Base-by-base conservation (phyloP, 2,888 invertebrate species). In the Leucophenga maculata region DNA sequence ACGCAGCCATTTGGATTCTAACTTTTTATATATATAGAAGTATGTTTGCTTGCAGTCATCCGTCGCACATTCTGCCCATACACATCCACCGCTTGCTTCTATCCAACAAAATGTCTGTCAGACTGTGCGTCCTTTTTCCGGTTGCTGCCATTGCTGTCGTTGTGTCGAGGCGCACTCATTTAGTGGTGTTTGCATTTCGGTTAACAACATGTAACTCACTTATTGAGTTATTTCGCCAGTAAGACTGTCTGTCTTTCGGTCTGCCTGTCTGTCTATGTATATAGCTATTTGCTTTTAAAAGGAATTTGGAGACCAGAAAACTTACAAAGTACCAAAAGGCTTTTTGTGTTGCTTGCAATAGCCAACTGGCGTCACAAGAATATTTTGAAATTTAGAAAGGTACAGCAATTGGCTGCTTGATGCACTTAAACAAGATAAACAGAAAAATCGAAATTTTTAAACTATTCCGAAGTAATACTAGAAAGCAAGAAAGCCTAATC, bases 201-300 rank as follows among this genome's bases (percentile, higher is more conserved):
- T 79, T 79, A 78, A 80, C 79, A 79, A 72, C 79, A 75, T 78
- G 79, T 77, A 77, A 78, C 79, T 79, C 78, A 78, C 74, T 80
- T 79, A 80, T 77, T 77, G 77, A 79, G 79, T 77, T 77, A 77
- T 80, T 79, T 74, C 39, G 9, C 39, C 50, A 50, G 50, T 11
- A 18, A 16, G 50, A 13, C 1, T 72, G 76, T 72, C 75, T 73
- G 50, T 50, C 16, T 50, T 2, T 13, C n/a, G n/a, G n/a, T n/a
- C n/a, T n/a, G n/a, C n/a, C n/a, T n/a, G 48, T 48, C 16, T n/a
- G 13, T 16, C 48, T 48, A 16, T 50, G 8, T 18, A 8, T n/a
- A 9, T 32, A 55, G 62, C 32, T 55, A 67, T 60, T 46, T 48
- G 59, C 50, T 46, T 22, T 60, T 39, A 54, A n/a, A 31, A 32